Conservation (phyloP, 2,888 invertebrate genomes). For the Criorhina ranunculi region DNA sequence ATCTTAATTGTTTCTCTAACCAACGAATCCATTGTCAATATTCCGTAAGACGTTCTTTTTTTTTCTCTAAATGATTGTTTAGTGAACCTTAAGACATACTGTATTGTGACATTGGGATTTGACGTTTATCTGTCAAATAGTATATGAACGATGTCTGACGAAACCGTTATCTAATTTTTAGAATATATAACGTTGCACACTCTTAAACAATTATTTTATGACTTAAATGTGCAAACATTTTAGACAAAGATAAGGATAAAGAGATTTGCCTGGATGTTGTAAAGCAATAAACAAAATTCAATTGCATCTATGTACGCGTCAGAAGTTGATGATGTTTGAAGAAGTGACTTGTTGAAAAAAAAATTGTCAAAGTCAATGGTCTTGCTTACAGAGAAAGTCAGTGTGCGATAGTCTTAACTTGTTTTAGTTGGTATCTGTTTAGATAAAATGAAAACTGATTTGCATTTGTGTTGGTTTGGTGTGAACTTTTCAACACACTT, state of each 20-base stretch:
- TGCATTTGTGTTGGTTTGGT: no score
- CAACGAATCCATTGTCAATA: slow-evolving; percentile 26
- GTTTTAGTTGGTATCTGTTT: no score
- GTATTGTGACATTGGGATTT: background rate
- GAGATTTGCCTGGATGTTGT: background rate
- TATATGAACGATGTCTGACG: background rate
- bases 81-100: background rate
- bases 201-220: background rate
- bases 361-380: background rate
- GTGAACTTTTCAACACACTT: no score
- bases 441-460: no score
- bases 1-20: slow-evolving; percentile 18
- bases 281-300: background rate
- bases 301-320: background rate
- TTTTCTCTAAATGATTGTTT: background rate
- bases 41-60: slow-evolving; percentile 7
- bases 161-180: slow-evolving; percentile 25
- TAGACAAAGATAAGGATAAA: slow-evolving; percentile 6
- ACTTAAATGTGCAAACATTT: slow-evolving; percentile 7
- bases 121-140: slow-evolving; percentile 12
- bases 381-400: background rate
- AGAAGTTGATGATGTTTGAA: background rate
- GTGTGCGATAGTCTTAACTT: background rate
- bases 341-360: slow-evolving; percentile 7
- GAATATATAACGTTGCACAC: background rate